These are phyloP conservation scores for Netelia fuscicornis DNA, from an alignment of 2,888 invertebrate genomes.

Conservation along the genomic window DNA sequence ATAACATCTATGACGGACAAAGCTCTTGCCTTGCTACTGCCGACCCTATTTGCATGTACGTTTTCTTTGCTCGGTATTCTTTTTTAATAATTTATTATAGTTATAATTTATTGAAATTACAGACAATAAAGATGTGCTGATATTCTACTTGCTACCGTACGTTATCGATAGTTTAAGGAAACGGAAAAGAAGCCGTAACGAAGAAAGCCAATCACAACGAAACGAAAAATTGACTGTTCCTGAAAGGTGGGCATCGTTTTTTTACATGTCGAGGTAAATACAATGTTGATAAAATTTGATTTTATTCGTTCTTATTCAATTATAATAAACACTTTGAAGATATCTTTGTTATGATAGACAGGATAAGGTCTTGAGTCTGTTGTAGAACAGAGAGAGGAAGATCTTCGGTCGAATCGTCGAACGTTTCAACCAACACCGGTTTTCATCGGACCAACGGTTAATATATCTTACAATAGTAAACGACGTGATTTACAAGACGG, in stretches of 20 bases:
- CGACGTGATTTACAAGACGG: constrained; percentile 55
- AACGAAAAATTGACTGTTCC: constrained; percentile 1
- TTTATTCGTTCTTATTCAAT: constrained; percentile 12
- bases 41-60: constrained; percentile 9
- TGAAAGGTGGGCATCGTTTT: constrained; percentile 23
- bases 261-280: constrained; percentile 26
- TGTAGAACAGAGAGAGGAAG: constrained; percentile 25
- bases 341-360: constrained; percentile 5
- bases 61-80: background rate
- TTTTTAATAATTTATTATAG: background rate
- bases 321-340: constrained; percentile 13
- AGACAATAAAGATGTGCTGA: constrained; percentile 8
- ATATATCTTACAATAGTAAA: constrained; percentile 59
- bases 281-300: background rate
- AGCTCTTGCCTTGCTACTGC: constrained; percentile 6
- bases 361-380: background rate
- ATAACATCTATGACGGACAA: constrained; percentile 9
- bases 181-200: background rate
- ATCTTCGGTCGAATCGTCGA: constrained; percentile 16
- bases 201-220: too few species aligned
- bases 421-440: constrained; percentile 58
- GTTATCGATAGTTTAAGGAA: background rate
- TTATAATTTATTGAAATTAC: background rate
- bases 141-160: constrained; percentile 1
- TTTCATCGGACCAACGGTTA: constrained; percentile 60